Conservation (phyloP, 2,797 vertebrate species). For the Rhinoraja longicauda region DNA sequence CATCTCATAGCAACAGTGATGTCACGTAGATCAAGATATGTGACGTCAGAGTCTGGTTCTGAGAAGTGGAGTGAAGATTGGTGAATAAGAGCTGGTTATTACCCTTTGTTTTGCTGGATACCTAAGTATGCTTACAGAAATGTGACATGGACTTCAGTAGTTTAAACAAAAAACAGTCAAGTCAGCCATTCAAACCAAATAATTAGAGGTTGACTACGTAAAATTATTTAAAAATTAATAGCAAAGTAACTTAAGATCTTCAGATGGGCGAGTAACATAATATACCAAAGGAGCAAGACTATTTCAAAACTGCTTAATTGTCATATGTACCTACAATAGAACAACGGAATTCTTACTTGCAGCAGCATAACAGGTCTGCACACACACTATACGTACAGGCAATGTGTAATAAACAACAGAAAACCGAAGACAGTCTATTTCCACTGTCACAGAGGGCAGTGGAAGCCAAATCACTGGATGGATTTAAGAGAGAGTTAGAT, state of each 20-base stretch:
- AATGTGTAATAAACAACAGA: too few relatives aligned
- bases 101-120: not conserved
- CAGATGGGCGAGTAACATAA: not conserved
- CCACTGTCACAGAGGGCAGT: too few relatives aligned
- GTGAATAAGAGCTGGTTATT: not conserved
- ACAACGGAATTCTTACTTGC: too few relatives aligned
- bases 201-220: not conserved
- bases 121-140: not conserved
- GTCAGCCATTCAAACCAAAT: not conserved
- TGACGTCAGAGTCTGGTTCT: not conserved
- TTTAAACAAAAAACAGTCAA: not conserved
- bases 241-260: not conserved
- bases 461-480: too few relatives aligned
- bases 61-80: not conserved
- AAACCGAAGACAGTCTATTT: too few relatives aligned
- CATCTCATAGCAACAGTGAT: slow-evolving; percentile 27
- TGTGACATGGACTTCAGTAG: not conserved
- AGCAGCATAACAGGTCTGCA: too few relatives aligned
- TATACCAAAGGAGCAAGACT: not conserved
- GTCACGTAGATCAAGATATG: not conserved
- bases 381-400: too few relatives aligned
- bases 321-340: too few relatives aligned
- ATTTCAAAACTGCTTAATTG: not conserved
- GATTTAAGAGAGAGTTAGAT: too few relatives aligned
- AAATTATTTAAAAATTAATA: not conserved